Evolutionary conservation across 1,140 invertebrate species (phyloP), one percentile per base, ranked within the genome.

Genomic region (Aplysia californica): DNA sequence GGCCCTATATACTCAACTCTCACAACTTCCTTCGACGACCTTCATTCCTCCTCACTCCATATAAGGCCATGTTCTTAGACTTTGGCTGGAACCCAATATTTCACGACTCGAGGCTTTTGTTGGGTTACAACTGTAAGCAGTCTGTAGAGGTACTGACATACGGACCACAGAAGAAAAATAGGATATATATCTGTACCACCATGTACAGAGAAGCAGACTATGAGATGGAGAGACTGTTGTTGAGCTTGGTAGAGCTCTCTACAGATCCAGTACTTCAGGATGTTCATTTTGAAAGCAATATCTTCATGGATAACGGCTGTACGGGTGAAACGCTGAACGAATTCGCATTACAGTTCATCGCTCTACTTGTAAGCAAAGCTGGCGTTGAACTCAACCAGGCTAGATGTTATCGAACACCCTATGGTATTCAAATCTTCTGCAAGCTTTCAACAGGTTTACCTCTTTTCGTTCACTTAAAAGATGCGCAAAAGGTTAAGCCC

Each of bases 271-370:
- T 65, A 29, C 72, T 84, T 15, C 66, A 77, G 26, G 41, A 67
- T 31, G 64, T 83, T 33, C 64, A 77, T 31, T 61, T 87, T 0
- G 84, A 87, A 58, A 83, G 85, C 18, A 84, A 87, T 61, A 82
- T 87, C 23, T 87, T 87, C 64, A 81, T 87, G 73, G 86, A 87
- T 56, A 87, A 86, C 61, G 86, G 86, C 3, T 79, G 77, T 10
- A 76, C 50, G n/a, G 83, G 79, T 26, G 56, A 58, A 2, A 66
- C 65, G 2, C 77, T 86, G 20, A 84, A 81, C 21, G 79, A 84
- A 6, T 87, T 87, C 75, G 85, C 84, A 2, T 71, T 82, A 41
- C 86, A 87, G 73, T 76, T 87, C 26, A 59, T 85, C 4, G 76
- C 58, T 0, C 58, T 87, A 3, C 50, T 85, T 3, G 73, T 83